Base-by-base conservation (phyloP, 2,888 invertebrate species). In the Eubasilissa splendida region DNA sequence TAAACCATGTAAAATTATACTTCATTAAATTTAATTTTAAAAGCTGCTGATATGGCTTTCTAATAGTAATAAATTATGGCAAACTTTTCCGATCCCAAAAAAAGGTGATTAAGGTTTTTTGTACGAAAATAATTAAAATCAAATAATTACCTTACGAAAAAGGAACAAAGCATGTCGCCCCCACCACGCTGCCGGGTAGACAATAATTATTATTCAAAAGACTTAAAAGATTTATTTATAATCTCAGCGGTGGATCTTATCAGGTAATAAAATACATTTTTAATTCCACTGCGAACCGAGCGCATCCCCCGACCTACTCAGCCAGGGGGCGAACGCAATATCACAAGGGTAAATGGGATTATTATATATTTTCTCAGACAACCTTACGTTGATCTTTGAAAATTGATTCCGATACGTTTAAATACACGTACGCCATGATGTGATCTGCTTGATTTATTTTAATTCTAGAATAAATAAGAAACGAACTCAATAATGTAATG, bases 141-240 rank as follows among this genome's bases (percentile, higher is more conserved):
- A 83, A 83, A 83, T 83, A 83, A 83, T 83, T 83, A 83, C 83
- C 82, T 82, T 81, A 79, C 73, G 75, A 82, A 83, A 76, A 80
- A 79, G 80, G 83, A 83, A 83, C 83, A 83, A 83, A 83, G 82
- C 81, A 59, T 78, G 68, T 73, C 66, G 42, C 76, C 59, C 77
- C 77, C 76, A 59, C 65, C 63, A 54, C 56, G 60, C 60, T 50
- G 50, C 74, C 56, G 53, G 78, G 71, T 68, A 82, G 82, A 82
- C 81, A 84, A 84, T 84, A 84, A 84, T 84, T 84, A 84, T 84
- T 84, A 84, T 84, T 84, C 84, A 84, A 84, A 84, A 83, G 84
- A 82, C 84, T 83, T 82, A 83, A 82, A 81, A 84, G 84, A 84
- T 84, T 84, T 84, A 84, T 84, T 82, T 84, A 84, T 84, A 84